Conservation (phyloP, 2,888 invertebrate genomes). For the Chloroclysta siterata region DNA sequence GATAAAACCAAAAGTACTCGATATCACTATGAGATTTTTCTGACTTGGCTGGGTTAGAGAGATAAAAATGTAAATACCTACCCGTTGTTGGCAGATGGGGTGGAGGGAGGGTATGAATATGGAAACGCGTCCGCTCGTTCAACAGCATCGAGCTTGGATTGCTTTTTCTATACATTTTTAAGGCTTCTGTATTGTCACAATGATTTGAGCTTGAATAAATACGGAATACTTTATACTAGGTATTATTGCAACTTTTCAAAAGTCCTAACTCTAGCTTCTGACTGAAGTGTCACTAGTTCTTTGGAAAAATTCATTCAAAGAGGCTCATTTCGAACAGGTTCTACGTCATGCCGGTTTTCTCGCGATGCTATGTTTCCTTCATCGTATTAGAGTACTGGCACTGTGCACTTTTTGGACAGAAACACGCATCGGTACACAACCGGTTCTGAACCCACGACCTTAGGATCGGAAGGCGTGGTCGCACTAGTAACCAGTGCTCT, state of each 20-base stretch:
- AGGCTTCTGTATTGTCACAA: slow-evolving; percentile 42
- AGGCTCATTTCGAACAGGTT: too few species aligned
- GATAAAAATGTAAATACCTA: slow-evolving; percentile 56
- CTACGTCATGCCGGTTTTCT: too few species aligned
- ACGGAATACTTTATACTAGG: slow-evolving; percentile 3
- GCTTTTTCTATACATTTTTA: slow-evolving; percentile 54
- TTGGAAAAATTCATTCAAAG: too few species aligned
- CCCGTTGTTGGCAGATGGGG: slow-evolving; percentile 43
- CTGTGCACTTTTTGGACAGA: too few species aligned
- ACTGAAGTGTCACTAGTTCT: too few species aligned
- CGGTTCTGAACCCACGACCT: too few species aligned
- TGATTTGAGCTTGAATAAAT: slow-evolving; percentile 28
- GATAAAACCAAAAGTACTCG: slow-evolving; percentile 17
- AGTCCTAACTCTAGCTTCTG: too few species aligned
- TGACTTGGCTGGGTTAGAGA: slow-evolving; percentile 42
- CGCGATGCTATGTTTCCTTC: too few species aligned
- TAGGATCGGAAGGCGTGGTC: too few species aligned
- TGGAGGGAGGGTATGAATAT: slow-evolving; percentile 50
- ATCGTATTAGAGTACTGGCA: too few species aligned
- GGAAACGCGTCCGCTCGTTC: slow-evolving; percentile 57
- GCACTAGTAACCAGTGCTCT: too few species aligned
- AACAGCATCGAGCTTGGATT: slow-evolving; percentile 53
- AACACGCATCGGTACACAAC: too few species aligned
- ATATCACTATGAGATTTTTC: slow-evolving; percentile 35
- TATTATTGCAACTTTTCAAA: slow-evolving; percentile 1